phyloP scores from a whole-genome alignment of 2,797 vertebrate species.

The Threskiornis aethiopicus region DNA sequence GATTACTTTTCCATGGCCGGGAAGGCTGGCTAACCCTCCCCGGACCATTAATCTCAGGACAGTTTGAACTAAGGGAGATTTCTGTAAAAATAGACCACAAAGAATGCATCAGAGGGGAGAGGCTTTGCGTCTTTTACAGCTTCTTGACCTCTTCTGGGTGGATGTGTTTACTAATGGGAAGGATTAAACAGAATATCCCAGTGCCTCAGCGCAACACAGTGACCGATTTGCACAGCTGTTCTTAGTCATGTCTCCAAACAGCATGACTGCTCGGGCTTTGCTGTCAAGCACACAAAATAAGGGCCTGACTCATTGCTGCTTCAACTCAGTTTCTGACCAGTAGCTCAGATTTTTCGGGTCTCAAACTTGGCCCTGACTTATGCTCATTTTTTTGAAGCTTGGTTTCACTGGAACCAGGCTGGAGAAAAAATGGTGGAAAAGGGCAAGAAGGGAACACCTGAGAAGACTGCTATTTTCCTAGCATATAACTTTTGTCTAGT shows the following conservation, averaged over 20 bases:
- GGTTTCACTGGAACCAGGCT: background rate
- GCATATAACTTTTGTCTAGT: background rate
- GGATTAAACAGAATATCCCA: constrained; percentile 2
- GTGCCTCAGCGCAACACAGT: background rate
- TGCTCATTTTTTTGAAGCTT: background rate
- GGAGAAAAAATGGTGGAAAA: background rate
- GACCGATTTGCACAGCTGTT: background rate
- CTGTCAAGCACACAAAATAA: background rate
- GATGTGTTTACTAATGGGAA: background rate
- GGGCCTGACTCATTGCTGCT: background rate
- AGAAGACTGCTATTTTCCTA: background rate
- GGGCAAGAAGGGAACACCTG: background rate
- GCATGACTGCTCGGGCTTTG: background rate
- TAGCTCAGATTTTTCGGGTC: background rate
- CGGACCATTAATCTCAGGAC: constrained; percentile 21
- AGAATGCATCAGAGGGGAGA: background rate
- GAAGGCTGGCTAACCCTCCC: constrained; percentile 11
- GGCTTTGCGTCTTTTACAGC: constrained; percentile 22
- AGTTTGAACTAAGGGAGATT: constrained; percentile 10
- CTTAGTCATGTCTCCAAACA: background rate
- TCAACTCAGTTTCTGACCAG: background rate
- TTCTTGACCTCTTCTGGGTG: constrained; percentile 23
- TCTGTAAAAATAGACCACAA: constrained; percentile 42
- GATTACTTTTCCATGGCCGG: constrained; percentile 1
- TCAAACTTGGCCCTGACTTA: background rate